Evolutionary conservation across 2,113 vertebrate genomes (phyloP).

Genomic region (Scortum barcoo): DNA sequence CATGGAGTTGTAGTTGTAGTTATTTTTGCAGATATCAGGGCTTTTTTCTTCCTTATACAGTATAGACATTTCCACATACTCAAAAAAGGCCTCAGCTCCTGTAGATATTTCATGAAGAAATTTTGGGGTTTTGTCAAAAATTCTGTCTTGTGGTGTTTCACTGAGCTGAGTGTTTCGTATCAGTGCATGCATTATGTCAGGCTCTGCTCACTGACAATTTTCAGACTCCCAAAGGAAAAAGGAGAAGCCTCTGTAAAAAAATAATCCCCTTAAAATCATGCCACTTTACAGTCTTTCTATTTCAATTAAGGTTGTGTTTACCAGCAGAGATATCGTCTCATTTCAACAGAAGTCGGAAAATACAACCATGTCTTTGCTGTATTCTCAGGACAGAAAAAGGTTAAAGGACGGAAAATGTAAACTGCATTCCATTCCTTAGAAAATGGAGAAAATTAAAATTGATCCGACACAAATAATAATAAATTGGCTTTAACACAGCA

Average conservation of each 20-base stretch:
- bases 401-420: background rate
- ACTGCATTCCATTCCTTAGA: background rate
- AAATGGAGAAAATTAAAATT: background rate
- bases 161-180: constrained; percentile 22
- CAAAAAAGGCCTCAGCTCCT: background rate
- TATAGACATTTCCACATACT: background rate
- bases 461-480: background rate
- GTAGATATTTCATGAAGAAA: background rate
- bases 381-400: background rate
- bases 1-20: background rate
- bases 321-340: background rate
- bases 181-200: constrained; percentile 31
- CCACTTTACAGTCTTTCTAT: background rate
- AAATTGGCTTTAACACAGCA: background rate
- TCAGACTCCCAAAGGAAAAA: constrained; percentile 23
- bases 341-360: background rate
- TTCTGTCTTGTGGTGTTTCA: constrained; percentile 31
- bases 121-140: constrained; percentile 6
- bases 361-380: background rate
- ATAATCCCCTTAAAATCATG: background rate
- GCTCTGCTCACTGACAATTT: constrained; percentile 40
- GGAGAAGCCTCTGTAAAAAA: constrained; percentile 2
- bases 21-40: background rate
- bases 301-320: background rate
- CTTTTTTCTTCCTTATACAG: constrained; percentile 7